These are phyloP conservation scores for Lepidocolaptes lacrymiger DNA, from an alignment of 2,797 vertebrate species.

Conservation along the genomic window DNA sequence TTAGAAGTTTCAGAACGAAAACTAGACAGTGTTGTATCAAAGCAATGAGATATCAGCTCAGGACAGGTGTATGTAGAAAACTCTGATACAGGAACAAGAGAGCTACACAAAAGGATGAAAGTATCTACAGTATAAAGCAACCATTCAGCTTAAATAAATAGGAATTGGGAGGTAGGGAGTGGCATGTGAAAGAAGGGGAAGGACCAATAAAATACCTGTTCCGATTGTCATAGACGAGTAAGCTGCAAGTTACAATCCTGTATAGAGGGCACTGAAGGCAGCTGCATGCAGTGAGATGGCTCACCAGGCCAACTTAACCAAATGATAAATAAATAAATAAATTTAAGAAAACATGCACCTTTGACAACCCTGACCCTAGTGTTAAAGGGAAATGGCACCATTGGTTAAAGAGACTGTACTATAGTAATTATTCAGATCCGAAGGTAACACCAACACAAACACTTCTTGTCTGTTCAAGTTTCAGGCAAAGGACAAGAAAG, in stretches of 20 bases:
- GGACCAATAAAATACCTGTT: background rate
- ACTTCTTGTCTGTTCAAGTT: background rate
- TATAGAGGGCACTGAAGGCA: background rate
- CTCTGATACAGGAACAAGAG: background rate
- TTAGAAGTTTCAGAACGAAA: background rate
- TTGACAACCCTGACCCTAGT: background rate
- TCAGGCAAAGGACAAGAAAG: background rate
- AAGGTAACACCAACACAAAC: background rate
- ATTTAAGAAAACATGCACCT: background rate
- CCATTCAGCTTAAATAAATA: background rate
- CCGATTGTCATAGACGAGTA: background rate
- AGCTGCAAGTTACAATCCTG: background rate
- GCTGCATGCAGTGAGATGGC: background rate
- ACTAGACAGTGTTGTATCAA: background rate
- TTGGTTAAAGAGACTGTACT: background rate
- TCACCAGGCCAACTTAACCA: background rate
- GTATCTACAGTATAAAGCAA: background rate
- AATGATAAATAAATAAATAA: background rate
- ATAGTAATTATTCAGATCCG: background rate
- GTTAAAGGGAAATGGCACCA: background rate
- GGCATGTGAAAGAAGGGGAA: background rate
- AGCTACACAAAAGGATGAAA: background rate
- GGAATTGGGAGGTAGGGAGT: background rate
- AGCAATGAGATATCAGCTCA: background rate
- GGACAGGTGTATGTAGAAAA: background rate